Conservation (phyloP, 1,140 invertebrate species). For the Goniozus legneri region DNA sequence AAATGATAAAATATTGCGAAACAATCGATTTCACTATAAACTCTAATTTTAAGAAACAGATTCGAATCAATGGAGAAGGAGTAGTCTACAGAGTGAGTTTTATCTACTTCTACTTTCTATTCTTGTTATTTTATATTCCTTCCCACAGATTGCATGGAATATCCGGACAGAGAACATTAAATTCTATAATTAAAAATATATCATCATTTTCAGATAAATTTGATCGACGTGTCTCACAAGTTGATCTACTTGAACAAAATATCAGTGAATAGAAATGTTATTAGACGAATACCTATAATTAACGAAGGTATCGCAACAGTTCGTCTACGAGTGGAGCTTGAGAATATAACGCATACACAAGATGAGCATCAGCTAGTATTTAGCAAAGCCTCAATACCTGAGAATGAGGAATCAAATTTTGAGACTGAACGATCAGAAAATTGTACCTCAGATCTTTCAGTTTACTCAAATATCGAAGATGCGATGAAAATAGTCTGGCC, state of each 20-base stretch:
- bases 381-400: too few species aligned
- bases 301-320: constrained; percentile 40
- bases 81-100: constrained; percentile 32
- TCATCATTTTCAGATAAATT: constrained; percentile 26
- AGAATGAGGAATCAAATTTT: too few species aligned
- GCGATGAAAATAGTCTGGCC: not conserved
- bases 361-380: too few species aligned
- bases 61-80: constrained; percentile 46
- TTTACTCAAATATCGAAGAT: too few species aligned
- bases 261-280: constrained; percentile 24
- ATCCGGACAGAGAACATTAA: not conserved
- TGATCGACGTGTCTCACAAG: constrained; percentile 41
- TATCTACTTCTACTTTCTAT: too few species aligned
- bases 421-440: too few species aligned
- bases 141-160: too few species aligned
- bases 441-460: too few species aligned
- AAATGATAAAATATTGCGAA: constrained; percentile 32
- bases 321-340: too few species aligned
- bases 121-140: too few species aligned
- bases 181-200: not conserved
- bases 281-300: constrained; percentile 33
- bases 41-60: constrained; percentile 20
- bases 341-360: too few species aligned
- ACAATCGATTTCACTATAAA: constrained; percentile 37
- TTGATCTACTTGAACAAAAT: constrained; percentile 43